phyloP scores from a whole-genome alignment of 2,888 invertebrate species.

The Drosophila robusta region DNA sequence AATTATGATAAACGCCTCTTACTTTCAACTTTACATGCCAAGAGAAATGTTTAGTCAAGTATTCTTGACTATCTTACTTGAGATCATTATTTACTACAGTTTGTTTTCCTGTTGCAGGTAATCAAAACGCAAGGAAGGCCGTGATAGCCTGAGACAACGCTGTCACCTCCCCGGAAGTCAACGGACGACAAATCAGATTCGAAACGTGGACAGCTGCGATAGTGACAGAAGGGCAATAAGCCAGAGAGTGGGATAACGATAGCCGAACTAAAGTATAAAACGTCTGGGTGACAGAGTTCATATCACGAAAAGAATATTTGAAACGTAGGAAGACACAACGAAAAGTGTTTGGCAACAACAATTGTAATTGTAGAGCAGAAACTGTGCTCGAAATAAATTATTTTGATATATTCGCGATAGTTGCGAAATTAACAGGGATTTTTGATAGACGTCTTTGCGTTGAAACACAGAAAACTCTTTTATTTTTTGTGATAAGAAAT shows the following conservation, averaged over 20 bases:
- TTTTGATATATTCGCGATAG: slow-evolving; percentile 24
- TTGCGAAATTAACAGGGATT: slow-evolving; percentile 69
- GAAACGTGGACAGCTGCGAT: slow-evolving; percentile 33
- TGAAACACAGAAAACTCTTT: slow-evolving; percentile 38
- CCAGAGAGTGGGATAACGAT: not conserved
- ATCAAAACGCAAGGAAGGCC: slow-evolving; percentile 61
- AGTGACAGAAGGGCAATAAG: slow-evolving; percentile 3
- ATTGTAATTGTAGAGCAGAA: slow-evolving; percentile 24
- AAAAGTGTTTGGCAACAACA: slow-evolving; percentile 41
- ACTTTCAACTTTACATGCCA: too few relatives aligned
- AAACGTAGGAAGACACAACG: slow-evolving; percentile 30
- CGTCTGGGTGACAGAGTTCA: slow-evolving; percentile 56
- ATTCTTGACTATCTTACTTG: not conserved
- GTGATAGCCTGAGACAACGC: slow-evolving; percentile 62
- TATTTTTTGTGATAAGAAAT: slow-evolving; percentile 62
- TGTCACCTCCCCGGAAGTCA: slow-evolving; percentile 51
- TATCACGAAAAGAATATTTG: slow-evolving; percentile 57
- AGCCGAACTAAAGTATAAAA: slow-evolving; percentile 8
- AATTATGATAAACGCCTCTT: too few relatives aligned
- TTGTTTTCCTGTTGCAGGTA: slow-evolving; percentile 50
- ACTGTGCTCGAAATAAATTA: slow-evolving; percentile 36
- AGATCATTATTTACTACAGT: slow-evolving; percentile 10
- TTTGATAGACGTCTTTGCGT: slow-evolving; percentile 34
- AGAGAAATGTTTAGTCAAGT: too few relatives aligned
- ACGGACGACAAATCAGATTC: slow-evolving; percentile 33